Conservation (phyloP, 1,140 invertebrate species). For the Dendrolimus punctatus region DNA sequence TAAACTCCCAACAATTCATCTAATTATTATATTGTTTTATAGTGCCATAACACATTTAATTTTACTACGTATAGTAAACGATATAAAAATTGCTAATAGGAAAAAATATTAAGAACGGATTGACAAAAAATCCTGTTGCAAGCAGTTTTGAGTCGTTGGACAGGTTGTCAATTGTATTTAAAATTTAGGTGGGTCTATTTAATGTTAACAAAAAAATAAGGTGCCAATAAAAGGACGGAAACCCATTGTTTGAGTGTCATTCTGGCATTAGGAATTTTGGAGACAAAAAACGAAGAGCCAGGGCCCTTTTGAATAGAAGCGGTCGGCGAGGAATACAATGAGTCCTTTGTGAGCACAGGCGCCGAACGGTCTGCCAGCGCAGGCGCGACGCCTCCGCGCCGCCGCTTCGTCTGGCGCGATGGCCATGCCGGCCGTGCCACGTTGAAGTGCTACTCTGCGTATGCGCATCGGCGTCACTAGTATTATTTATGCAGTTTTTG, state of each 20-base stretch:
- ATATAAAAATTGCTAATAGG: too few relatives aligned
- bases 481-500: too few relatives aligned
- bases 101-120: too few relatives aligned
- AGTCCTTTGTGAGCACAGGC: slow-evolving; percentile 62
- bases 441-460: too few relatives aligned
- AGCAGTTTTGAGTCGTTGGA: slow-evolving; percentile 11
- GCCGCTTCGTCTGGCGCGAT: slow-evolving; percentile 36
- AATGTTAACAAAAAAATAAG: slow-evolving; percentile 61
- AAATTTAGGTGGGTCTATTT: slow-evolving; percentile 56
- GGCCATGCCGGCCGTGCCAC: slow-evolving; percentile 5
- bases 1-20: too few relatives aligned
- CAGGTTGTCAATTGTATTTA: slow-evolving; percentile 61
- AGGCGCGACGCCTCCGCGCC: slow-evolving; percentile 12
- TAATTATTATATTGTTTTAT: too few relatives aligned
- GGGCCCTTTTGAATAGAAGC: slow-evolving; percentile 51
- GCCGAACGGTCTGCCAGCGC: slow-evolving; percentile 63
- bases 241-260: slow-evolving; percentile 66
- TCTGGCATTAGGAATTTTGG: slow-evolving; percentile 57
- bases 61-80: too few relatives aligned
- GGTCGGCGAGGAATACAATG: slow-evolving; percentile 56
- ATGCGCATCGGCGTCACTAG: too few relatives aligned
- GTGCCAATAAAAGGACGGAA: slow-evolving; percentile 71
- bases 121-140: too few relatives aligned
- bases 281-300: slow-evolving; percentile 40
- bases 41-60: too few relatives aligned